A percentile compares a stretch with the other conserved stretches of the same genome.
These are phyloP conservation scores for Pteropus rufus DNA, from an alignment of 2,797 vertebrate genomes.

Conservation along the genomic window DNA sequence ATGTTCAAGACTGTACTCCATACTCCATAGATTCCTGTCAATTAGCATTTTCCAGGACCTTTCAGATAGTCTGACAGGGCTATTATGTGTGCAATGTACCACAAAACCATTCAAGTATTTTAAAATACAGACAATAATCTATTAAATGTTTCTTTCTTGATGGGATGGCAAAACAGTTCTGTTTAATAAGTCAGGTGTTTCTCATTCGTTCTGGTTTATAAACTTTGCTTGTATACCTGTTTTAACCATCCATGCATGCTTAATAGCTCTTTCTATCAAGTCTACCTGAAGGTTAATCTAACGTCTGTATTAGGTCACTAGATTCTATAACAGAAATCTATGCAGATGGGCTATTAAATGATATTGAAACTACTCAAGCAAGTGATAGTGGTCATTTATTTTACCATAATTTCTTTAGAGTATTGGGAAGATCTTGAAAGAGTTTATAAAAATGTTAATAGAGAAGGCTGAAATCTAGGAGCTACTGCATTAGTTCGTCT, in stretches of 20 bases:
- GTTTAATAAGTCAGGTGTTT: slow-evolving; percentile 52
- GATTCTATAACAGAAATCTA: slow-evolving; percentile 65
- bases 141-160: slow-evolving; percentile 56
- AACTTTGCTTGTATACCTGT: slow-evolving; percentile 48
- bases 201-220: slow-evolving; percentile 66
- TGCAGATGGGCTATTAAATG: slow-evolving; percentile 44
- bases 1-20: slow-evolving; percentile 49
- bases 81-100: slow-evolving; percentile 66
- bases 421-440: background rate
- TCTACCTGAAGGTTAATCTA: slow-evolving; percentile 67
- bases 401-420: background rate
- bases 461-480: background rate
- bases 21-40: slow-evolving; percentile 52
- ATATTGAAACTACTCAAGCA: slow-evolving; percentile 44
- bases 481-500: background rate
- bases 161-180: slow-evolving; percentile 40
- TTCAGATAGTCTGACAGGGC: background rate
- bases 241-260: slow-evolving; percentile 58
- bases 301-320: slow-evolving; percentile 58
- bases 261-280: slow-evolving; percentile 50
- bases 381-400: background rate
- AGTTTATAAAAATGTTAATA: slow-evolving; percentile 18
- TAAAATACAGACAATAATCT: slow-evolving; percentile 58
- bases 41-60: slow-evolving; percentile 54
- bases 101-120: slow-evolving; percentile 48